A percentile compares a stretch with the other conserved stretches of the same genome.
Evolutionary conservation across 37 sponge, comb jelly and placozoan species (phyloP).

Genomic region (Ianthella basta): DNA sequence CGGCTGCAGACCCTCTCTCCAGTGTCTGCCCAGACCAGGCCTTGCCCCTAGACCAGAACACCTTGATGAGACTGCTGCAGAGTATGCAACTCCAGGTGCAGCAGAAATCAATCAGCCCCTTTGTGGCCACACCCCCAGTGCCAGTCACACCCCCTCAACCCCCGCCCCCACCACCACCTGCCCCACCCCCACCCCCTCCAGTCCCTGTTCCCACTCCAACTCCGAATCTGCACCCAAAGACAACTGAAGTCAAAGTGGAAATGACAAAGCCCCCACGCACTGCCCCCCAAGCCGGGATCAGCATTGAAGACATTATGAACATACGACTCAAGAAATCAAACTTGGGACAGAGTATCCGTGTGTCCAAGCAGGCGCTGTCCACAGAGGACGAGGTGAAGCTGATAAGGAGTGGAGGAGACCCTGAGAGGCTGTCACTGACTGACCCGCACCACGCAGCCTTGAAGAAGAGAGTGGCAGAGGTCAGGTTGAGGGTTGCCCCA

Average conservation of each 20-base stretch:
- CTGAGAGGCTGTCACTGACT: conserved; percentile 12
- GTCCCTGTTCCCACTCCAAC: conserved; percentile 8
- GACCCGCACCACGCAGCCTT: conserved; percentile 15
- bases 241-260: neutral
- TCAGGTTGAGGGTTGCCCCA: neutral
- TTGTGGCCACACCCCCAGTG: neutral
- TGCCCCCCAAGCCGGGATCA: neutral
- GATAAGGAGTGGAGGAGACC: conserved; percentile 20
- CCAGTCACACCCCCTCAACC: conserved; percentile 10
- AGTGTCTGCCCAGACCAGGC: conserved; percentile 21
- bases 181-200: conserved; percentile 52
- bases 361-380: neutral
- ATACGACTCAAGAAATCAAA: conserved; percentile 21
- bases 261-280: too few species aligned
- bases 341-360: conserved; percentile 26
- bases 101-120: neutral
- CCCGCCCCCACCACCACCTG: conserved; percentile 26
- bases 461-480: neutral
- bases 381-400: conserved; percentile 27
- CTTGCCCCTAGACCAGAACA: conserved; percentile 11
- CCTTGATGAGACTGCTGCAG: neutral
- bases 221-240: neutral
- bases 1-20: neutral
- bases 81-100: conserved; percentile 7
- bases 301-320: conserved; percentile 41